Conservation (phyloP, 1,140 invertebrate genomes). For the Drosophila pseudoananassae region DNA sequence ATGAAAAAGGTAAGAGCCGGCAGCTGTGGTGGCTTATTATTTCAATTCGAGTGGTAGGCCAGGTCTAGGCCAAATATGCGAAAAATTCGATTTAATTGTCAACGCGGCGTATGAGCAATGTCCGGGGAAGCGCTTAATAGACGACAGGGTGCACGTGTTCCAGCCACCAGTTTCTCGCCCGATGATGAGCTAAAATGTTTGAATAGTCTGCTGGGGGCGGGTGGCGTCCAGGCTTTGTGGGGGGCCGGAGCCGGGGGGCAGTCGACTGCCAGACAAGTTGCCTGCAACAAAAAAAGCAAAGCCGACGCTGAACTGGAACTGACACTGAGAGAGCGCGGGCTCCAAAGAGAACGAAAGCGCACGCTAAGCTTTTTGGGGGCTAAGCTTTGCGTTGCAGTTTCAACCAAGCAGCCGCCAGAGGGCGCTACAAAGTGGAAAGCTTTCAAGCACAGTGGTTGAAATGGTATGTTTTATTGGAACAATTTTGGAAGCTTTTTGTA, state of each 20-base stretch:
- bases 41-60: slow-evolving; percentile 63
- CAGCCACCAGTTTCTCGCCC: slow-evolving; percentile 24
- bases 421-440: slow-evolving; percentile 23
- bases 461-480: not conserved
- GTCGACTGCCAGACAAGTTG: slow-evolving; percentile 56
- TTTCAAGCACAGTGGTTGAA: slow-evolving; percentile 36
- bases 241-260: not conserved
- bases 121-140: slow-evolving; percentile 16
- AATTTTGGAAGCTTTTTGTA: slow-evolving; percentile 4
- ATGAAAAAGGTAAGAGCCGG: slow-evolving; percentile 8
- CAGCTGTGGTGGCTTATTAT: slow-evolving; percentile 4
- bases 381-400: slow-evolving; percentile 38
- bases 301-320: not conserved
- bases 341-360: not conserved
- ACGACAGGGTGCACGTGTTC: slow-evolving; percentile 56
- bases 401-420: slow-evolving; percentile 18
- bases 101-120: slow-evolving; percentile 36
- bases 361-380: slow-evolving; percentile 23
- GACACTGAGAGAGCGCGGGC: not conserved
- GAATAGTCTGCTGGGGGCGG: slow-evolving; percentile 5
- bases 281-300: slow-evolving; percentile 38
- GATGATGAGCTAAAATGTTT: slow-evolving; percentile 27
- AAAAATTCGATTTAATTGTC: slow-evolving; percentile 65
- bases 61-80: slow-evolving; percentile 61
- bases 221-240: slow-evolving; percentile 1